Conservation (phyloP, 92 coral and sea anemone species). For the Palythoa heliodiscus region DNA sequence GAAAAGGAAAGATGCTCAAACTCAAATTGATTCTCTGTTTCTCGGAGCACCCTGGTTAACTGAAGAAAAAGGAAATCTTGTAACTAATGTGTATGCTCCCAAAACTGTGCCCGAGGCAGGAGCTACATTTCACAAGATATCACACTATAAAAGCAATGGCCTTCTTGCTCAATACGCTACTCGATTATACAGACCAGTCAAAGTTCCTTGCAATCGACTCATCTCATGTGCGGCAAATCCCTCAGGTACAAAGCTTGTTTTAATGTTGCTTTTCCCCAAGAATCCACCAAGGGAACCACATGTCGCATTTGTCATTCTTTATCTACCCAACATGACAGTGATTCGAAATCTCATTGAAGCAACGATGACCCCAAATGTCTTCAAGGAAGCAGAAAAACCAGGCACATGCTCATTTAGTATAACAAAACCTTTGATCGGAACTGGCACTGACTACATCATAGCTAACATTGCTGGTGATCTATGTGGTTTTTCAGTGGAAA, state of each 20-base stretch:
- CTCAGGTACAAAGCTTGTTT: slow-evolving; percentile 69
- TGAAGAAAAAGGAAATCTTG: slow-evolving; percentile 49
- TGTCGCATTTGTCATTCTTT: slow-evolving; percentile 56
- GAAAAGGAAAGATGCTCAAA: slow-evolving; percentile 68
- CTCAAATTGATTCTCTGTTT: slow-evolving; percentile 64
- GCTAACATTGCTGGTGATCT: slow-evolving; percentile 63
- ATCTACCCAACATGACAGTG: slow-evolving; percentile 59
- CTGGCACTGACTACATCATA: slow-evolving; percentile 72
- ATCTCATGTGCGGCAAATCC: slow-evolving; percentile 62
- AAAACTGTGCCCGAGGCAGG: slow-evolving; percentile 80
- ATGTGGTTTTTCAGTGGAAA: slow-evolving; percentile 74
- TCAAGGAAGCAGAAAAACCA: slow-evolving; percentile 44
- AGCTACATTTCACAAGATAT: slow-evolving; percentile 67
- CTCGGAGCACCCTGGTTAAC: slow-evolving; percentile 80
- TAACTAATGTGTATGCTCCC: slow-evolving; percentile 64
- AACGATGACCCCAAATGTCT: slow-evolving; percentile 41
- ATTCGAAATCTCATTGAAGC: slow-evolving; percentile 55
- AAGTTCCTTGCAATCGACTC: slow-evolving; percentile 59
- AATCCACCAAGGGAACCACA: slow-evolving; percentile 67
- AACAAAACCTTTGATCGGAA: slow-evolving; percentile 63
- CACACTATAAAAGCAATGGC: slow-evolving; percentile 50
- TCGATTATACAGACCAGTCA: slow-evolving; percentile 59
- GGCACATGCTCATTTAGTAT: slow-evolving; percentile 63
- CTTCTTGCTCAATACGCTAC: slow-evolving; percentile 71
- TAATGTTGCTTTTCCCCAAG: slow-evolving; percentile 64